Percentiles rank a stretch among this genome's conserved stretches.
Evolutionary conservation across 2,113 vertebrate species (phyloP).

Genomic region (Tyto alba): DNA sequence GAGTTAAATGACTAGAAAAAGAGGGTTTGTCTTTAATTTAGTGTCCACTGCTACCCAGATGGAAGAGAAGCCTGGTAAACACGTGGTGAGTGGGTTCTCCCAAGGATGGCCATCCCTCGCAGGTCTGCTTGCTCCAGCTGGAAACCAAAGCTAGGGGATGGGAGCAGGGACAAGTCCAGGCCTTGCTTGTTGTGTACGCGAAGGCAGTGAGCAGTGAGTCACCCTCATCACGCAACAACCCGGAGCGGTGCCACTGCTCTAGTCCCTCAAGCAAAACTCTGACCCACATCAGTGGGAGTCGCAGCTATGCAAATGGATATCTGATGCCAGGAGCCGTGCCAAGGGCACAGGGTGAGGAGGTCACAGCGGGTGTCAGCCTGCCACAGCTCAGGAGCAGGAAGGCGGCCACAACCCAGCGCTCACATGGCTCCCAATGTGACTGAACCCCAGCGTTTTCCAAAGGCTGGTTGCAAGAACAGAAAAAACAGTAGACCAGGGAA

Average conservation of each 20-base stretch:
- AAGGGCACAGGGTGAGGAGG: constrained; percentile 22
- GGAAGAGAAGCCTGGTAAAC: not conserved
- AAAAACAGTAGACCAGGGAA: not conserved
- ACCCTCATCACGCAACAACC: not conserved
- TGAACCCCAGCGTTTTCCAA: not conserved
- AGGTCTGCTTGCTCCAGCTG: not conserved
- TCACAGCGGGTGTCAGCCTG: constrained; percentile 30
- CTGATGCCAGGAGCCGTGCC: constrained; percentile 11
- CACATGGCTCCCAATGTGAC: not conserved
- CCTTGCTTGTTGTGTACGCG: not conserved
- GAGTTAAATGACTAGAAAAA: not conserved
- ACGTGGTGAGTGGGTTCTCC: accelerated
- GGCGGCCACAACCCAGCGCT: not conserved
- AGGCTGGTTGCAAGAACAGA: not conserved
- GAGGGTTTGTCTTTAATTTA: not conserved
- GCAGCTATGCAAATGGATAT: not conserved
- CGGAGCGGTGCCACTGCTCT: not conserved
- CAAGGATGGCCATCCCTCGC: not conserved
- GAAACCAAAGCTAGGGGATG: not conserved
- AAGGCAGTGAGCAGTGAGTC: not conserved
- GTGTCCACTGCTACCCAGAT: not conserved
- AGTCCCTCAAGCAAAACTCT: not conserved
- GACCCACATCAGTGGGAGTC: not conserved
- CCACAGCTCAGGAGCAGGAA: not conserved
- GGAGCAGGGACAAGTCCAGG: not conserved